Base-by-base conservation (phyloP, 2,797 vertebrate species). In the Huso huso region DNA sequence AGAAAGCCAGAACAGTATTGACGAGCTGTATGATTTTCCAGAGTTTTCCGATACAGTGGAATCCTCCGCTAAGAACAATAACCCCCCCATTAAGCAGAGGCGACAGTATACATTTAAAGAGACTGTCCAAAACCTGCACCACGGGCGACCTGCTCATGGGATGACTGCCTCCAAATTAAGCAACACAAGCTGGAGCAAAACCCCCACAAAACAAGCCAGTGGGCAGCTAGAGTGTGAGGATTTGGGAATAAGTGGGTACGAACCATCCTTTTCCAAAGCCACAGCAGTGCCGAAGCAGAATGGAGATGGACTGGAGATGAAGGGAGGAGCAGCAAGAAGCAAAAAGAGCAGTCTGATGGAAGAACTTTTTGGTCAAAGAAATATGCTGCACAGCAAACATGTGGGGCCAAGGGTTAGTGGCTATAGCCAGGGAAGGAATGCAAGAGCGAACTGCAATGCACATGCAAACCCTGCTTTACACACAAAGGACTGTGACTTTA, bases 71-170 rank as follows among this genome's bases (percentile, higher is more conserved):
- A n/a, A 15, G 9, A 63, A 10, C 23, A 50, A 49, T 37, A 70
- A 59, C 48, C 37, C 65, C 6, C 8, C 58, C 51, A 10, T 61
- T 12, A 68, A 69, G 66, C 71, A 69, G 6, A 76, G 67, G 64
- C 78, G 65, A 49, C 74, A 49, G 0, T 74, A 72, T n/a, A 68
- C n/a, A 0, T 83, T 86, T 74, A 78, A 82, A 18, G 80, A 79
- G 62, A 74, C 77, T 1, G 66, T 15, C 0, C 75, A 84, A 66
- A 91, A 88, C 72, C 73, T 91, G 72, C 83, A 88, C n/a, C 71
- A 69, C 0, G 84, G 82, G 12, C 78, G 81, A 6, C 84, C 80
- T 0, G 70, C 72, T 0, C 58, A 71, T 0, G 76, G 76, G 0
- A 10, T 49, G 51, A 49, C 58, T 1, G 63, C 15, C 9, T 0